Evolutionary conservation across 2,888 invertebrate species (phyloP), one percentile per base, ranked within the genome.

Genomic region (Dynastes tityus): DNA sequence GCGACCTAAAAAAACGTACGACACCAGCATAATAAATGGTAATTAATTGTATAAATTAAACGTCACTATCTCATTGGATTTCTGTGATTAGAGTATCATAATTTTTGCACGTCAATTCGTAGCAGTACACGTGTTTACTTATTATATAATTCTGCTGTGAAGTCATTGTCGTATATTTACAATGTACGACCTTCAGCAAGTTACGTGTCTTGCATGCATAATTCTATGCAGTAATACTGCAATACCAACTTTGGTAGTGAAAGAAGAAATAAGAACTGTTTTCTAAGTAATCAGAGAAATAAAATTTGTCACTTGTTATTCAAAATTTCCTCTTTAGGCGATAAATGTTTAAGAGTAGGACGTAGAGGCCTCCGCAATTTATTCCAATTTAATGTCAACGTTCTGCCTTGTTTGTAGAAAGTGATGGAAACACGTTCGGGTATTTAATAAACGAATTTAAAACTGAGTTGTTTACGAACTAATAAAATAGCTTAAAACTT

Each of bases 311-410:
- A 29, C 29, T 63, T 63, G 32, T 32, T 63, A 63, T 63, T 63
- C 63, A 63, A 29, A 29, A 53, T 29, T 27, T 49, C 68, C 68
- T 68, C 16, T 51, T 51, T 51, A 68, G 68, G 68, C 16, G 51
- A 8, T 22, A 68, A 51, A 68, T 51, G 51, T 68, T 51, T 11
- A 29, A 8, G 68, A 68, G 68, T 68, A 53, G 68, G 68, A 11
- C n/a, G 51, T 13, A 27, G 8, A 68, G 6, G 27, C 68, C 68
- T 29, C 49, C 68, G 29, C 29, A 68, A 16, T 51, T 29, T 68
- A 68, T 68, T 68, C 29, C 29, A n/a, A 53, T 68, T 68, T 68
- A 68, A 68, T 68, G 68, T 68, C 68, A 68, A 68, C 49, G 68
- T 51, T 68, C 68, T 51, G 29, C 22, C 61, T 8, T 37, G 22